Conservation (phyloP, 2,113 vertebrate genomes). For the Tachuris rubrigastra region DNA sequence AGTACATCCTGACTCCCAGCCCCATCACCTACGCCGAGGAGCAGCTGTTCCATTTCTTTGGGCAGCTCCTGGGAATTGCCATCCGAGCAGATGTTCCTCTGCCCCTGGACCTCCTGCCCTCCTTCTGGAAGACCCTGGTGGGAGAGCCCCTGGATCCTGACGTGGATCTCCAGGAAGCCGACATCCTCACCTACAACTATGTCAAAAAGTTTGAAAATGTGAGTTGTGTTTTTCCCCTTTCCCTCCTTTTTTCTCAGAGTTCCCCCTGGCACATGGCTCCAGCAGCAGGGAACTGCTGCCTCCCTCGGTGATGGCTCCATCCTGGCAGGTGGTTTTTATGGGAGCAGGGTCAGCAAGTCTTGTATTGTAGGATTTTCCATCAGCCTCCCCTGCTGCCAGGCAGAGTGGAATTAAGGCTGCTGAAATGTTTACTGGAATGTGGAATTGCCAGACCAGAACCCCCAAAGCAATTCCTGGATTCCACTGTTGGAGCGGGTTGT, state of each 20-base stretch:
- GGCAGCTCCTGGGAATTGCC: constrained; percentile 92
- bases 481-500: background rate
- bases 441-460: background rate
- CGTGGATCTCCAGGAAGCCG: constrained; percentile 91
- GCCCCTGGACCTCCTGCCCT: constrained; percentile 91
- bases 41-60: constrained; percentile 94
- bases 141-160: constrained; percentile 87
- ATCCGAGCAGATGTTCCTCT: constrained; percentile 94
- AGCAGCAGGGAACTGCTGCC: fast-evolving
- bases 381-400: background rate
- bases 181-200: constrained; percentile 94
- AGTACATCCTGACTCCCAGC: constrained; percentile 90
- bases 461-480: background rate
- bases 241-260: background rate
- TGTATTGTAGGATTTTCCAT: background rate
- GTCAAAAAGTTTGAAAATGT: constrained; percentile 95
- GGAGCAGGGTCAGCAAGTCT: background rate
- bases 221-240: background rate
- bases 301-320: fast-evolving
- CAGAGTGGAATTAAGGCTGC: background rate
- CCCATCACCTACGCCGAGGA: constrained; percentile 95
- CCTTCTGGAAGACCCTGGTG: constrained; percentile 96
- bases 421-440: background rate
- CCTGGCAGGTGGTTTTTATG: background rate
- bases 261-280: fast-evolving